Percentiles rank a stretch among this genome's conserved stretches.
Conservation (phyloP, 2,888 invertebrate genomes). For the Eupithecia exiguata region DNA sequence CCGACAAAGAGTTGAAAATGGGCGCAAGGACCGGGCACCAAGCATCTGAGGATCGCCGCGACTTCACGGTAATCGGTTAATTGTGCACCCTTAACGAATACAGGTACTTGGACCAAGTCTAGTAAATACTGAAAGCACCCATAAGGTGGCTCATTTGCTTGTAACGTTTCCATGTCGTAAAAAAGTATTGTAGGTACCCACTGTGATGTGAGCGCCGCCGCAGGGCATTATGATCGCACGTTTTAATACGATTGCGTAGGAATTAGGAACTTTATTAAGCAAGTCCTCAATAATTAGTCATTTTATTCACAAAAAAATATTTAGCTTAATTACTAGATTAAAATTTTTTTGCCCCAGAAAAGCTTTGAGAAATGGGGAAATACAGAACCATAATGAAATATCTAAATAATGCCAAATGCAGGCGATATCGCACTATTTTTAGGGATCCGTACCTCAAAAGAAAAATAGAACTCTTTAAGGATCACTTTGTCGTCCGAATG, state of each 20-base stretch:
- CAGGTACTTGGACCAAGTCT: constrained; percentile 14
- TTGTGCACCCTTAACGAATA: constrained; percentile 68
- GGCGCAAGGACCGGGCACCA: constrained; percentile 58
- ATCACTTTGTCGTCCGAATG: no score
- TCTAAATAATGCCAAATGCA: background rate
- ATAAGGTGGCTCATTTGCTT: background rate
- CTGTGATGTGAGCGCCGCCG: background rate
- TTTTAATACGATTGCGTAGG: background rate
- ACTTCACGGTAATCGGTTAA: constrained; percentile 73
- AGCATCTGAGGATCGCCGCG: constrained; percentile 66
- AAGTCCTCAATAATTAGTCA: background rate
- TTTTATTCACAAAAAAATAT: background rate
- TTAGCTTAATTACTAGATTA: no score
- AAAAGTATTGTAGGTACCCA: background rate
- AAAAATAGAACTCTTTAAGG: no score
- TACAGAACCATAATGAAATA: background rate
- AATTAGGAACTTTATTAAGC: background rate
- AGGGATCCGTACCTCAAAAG: no score
- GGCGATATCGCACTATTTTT: background rate
- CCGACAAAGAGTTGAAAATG: constrained; percentile 69
- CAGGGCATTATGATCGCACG: background rate
- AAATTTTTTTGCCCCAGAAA: background rate
- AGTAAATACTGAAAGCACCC: constrained; percentile 6
- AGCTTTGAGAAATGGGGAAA: background rate
- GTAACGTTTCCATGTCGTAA: background rate